Conservation (phyloP, 2,797 vertebrate genomes). For the Emys orbicularis region DNA sequence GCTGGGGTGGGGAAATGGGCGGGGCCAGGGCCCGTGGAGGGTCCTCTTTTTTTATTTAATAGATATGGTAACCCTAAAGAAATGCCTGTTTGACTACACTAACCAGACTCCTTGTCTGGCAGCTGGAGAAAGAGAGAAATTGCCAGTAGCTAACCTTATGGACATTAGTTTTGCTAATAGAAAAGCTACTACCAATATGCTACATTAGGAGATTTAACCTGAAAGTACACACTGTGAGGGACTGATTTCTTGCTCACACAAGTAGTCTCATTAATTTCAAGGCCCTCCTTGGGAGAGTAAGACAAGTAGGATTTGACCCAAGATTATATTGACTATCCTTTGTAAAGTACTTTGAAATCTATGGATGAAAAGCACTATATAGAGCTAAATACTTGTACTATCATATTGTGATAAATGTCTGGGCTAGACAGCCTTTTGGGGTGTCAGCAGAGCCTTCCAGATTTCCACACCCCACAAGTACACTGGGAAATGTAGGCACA, state of each 20-base stretch:
- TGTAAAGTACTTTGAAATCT: not conserved
- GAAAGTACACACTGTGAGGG: not conserved
- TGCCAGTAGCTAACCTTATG: not conserved
- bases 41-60: too few relatives aligned
- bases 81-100: not conserved
- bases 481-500: not conserved
- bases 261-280: not conserved
- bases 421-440: not conserved
- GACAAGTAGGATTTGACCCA: not conserved
- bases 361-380: not conserved
- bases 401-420: not conserved
- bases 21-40: too few relatives aligned
- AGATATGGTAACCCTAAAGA: too few relatives aligned
- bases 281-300: not conserved
- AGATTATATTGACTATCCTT: not conserved
- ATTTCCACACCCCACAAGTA: not conserved
- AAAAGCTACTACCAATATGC: fast-evolving
- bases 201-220: not conserved
- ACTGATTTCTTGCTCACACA: not conserved
- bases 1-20: too few relatives aligned
- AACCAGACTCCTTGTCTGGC: not conserved
- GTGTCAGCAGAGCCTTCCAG: not conserved
- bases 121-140: not conserved
- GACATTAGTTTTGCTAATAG: not conserved
- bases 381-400: not conserved